Evolutionary conservation across 2,888 invertebrate genomes (phyloP), one percentile per base, ranked within the genome.

Genomic region (Caradrina clavipalpis): DNA sequence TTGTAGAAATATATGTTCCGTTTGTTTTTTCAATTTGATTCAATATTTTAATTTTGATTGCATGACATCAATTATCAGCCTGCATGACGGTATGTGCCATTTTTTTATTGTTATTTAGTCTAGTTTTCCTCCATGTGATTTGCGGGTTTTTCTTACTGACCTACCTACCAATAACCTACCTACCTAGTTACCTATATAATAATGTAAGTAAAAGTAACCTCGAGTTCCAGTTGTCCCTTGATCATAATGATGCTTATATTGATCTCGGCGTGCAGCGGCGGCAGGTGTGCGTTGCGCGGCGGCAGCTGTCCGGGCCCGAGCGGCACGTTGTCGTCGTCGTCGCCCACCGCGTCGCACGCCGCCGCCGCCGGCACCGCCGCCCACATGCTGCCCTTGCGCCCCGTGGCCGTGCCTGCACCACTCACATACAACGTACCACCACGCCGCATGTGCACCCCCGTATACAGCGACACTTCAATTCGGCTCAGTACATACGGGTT

Each of bases 191-290:
- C n/a, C n/a, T n/a, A 10, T 35, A 35, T 10, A 35, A 2, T 42
- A 61, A 42, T 55, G 15, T 35, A 1, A n/a, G 15, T 15, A 0
- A 0, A n/a, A 39, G 22, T 10, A 53, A 97, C 97, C 96, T 99
- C 99, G 31, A 99, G 98, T 92, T 99, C 99, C 73, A 99, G 97
- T 86, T 98, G 98, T 85, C 99, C 99, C 95, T 99, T 99, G 89
- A 98, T 97, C 96, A 99, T 98, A 87, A 98, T 97, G 86, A 99
- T 97, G 73, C 98, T 98, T 91, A 99, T 96, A 90, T 98, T 98
- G 82, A 99, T 97, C 93, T 98, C 98, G 6, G 98, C 98, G 84
- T 97, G 97, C 69, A 97, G 97, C 87, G 97, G 97, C 85, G 96
- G 96, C 83, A 97, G 94, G 83, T 97, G 97, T 86, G 97, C 97